These are phyloP conservation scores for Scaptomyza flava DNA, from an alignment of 2,888 invertebrate species.

Conservation along the genomic window DNA sequence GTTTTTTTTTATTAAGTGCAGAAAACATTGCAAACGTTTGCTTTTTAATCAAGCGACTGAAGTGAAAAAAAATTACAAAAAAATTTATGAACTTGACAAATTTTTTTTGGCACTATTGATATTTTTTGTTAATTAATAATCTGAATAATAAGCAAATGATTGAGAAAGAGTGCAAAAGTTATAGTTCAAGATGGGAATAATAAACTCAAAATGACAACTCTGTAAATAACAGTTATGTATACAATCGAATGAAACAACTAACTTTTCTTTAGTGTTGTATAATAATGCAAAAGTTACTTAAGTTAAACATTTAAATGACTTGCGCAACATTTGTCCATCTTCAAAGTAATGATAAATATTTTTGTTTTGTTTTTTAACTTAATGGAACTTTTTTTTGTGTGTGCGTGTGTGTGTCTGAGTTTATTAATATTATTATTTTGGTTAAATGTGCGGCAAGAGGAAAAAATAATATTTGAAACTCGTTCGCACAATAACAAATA, in stretches of 20 bases:
- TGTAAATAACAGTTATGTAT: neutral
- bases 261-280: conserved; percentile 13
- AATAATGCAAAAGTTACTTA: conserved; percentile 7
- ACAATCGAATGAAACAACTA: conserved; percentile 21
- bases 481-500: conserved; percentile 29
- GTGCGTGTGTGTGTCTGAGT: conserved; percentile 22
- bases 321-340: conserved; percentile 25
- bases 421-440: conserved; percentile 40
- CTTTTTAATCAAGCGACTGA: conserved; percentile 44
- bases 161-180: too few species aligned
- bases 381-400: conserved; percentile 18
- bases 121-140: neutral
- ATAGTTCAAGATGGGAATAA: too few species aligned
- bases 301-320: conserved; percentile 32
- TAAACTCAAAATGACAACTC: too few species aligned
- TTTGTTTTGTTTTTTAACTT: conserved; percentile 26
- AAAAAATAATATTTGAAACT: conserved; percentile 49
- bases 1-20: conserved; percentile 11
- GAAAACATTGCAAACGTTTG: conserved; percentile 58
- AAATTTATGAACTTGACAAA: conserved; percentile 34
- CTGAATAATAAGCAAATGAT: conserved; percentile 11
- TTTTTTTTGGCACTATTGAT: conserved; percentile 11
- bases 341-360: conserved; percentile 6
- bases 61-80: conserved; percentile 6
- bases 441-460: conserved; percentile 47